Evolutionary conservation across 2,797 vertebrate species (phyloP).

Genomic region (Bradypodion ventrale): DNA sequence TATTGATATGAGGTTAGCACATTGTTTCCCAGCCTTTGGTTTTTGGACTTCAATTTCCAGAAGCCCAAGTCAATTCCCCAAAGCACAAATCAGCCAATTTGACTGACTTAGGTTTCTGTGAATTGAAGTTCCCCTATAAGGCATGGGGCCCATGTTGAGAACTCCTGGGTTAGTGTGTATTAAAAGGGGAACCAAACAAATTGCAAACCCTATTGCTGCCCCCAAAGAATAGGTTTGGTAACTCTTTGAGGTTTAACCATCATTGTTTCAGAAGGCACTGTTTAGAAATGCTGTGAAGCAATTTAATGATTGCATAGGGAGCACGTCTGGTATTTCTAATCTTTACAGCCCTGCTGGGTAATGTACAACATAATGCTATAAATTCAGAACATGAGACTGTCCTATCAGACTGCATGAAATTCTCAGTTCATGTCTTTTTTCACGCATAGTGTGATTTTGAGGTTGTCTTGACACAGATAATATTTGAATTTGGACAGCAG

Average conservation of each 20-base stretch:
- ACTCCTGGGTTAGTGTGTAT: neutral
- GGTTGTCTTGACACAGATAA: neutral
- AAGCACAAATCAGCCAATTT: too few species aligned
- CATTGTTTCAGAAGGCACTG: neutral
- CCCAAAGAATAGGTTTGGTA: neutral
- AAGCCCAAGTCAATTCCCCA: too few species aligned
- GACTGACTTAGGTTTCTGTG: too few species aligned
- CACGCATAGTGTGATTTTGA: neutral
- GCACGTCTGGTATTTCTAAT: neutral
- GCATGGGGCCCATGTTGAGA: too few species aligned
- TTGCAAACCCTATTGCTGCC: neutral
- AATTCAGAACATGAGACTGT: neutral
- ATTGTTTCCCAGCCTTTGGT: too few species aligned
- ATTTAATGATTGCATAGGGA: neutral
- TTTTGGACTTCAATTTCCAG: too few species aligned
- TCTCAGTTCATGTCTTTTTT: neutral
- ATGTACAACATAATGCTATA: neutral
- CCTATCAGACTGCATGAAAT: neutral
- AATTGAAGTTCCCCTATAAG: too few species aligned
- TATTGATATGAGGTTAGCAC: too few species aligned
- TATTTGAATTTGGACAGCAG: too few species aligned
- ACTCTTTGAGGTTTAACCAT: slow-evolving; percentile 29
- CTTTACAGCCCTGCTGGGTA: slow-evolving; percentile 16
- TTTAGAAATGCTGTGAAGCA: slow-evolving; percentile 36
- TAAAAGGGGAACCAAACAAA: neutral